Percentiles rank a stretch among this genome's conserved stretches.
Evolutionary conservation across 2,113 vertebrate genomes (phyloP).

Genomic region (Eretmodus cyanostictus): DNA sequence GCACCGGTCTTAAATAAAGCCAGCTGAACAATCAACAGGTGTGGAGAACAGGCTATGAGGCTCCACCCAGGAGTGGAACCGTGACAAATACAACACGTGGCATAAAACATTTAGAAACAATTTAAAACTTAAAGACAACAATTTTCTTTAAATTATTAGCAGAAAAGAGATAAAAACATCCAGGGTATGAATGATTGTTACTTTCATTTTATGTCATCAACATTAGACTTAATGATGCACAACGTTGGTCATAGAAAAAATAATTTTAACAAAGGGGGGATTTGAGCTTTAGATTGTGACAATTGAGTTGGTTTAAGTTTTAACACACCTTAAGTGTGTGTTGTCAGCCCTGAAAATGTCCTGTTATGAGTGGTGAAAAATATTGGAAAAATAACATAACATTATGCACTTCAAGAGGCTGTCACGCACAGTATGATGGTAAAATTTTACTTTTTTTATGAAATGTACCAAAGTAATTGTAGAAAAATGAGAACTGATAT

Average conservation of each 20-base stretch:
- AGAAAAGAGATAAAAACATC: background rate
- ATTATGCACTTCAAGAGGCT: background rate
- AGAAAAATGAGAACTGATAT: background rate
- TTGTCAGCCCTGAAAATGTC: background rate
- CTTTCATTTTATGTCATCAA: background rate
- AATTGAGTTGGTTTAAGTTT: background rate
- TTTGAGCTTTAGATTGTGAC: background rate
- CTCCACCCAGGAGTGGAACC: background rate
- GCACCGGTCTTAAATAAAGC: background rate
- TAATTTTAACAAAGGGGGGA: background rate
- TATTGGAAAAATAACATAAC: background rate
- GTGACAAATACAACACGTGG: background rate
- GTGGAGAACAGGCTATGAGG: background rate
- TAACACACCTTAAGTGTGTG: background rate
- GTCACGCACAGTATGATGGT: rapidly evolving
- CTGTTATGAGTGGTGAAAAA: background rate
- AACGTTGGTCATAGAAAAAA: background rate
- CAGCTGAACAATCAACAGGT: background rate
- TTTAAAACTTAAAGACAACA: background rate
- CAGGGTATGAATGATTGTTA: background rate
- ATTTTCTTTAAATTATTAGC: background rate
- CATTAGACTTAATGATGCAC: background rate
- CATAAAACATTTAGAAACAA: background rate
- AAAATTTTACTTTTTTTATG: background rate
- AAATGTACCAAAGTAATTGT: background rate